Conservation (phyloP, 1,140 invertebrate species). For the Branchinecta lindahli region DNA sequence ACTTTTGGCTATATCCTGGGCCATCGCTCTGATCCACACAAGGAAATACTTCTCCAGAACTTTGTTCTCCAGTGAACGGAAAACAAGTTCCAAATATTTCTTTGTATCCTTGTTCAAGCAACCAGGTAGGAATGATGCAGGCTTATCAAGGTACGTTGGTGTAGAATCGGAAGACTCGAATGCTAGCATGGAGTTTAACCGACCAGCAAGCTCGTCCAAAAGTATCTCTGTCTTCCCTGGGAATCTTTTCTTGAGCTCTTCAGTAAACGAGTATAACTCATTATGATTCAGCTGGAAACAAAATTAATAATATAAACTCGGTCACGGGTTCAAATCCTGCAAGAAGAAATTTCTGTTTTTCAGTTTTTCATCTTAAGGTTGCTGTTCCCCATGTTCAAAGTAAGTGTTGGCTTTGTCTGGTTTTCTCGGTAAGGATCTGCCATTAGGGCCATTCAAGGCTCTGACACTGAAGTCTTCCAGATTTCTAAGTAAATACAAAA, state of each 20-base stretch:
- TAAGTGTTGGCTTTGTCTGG: too few relatives aligned
- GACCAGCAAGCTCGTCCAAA: not conserved
- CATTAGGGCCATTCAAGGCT: too few relatives aligned
- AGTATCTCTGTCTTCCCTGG: not conserved
- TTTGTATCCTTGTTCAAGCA: not conserved
- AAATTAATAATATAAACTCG: too few relatives aligned
- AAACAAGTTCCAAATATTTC: not conserved
- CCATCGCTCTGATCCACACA: not conserved
- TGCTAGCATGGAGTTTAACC: not conserved
- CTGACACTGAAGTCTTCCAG: too few relatives aligned
- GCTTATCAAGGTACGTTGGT: not conserved
- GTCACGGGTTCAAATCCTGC: too few relatives aligned
- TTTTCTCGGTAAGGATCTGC: too few relatives aligned
- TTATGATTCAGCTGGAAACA: not conserved
- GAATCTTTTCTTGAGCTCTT: not conserved
- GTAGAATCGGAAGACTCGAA: not conserved
- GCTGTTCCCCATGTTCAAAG: too few relatives aligned
- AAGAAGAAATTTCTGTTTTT: too few relatives aligned
- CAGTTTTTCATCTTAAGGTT: too few relatives aligned
- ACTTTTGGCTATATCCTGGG: not conserved
- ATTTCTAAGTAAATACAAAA: too few relatives aligned
- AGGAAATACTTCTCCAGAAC: not conserved
- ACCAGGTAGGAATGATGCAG: not conserved
- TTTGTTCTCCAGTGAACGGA: not conserved
- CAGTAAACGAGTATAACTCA: not conserved